Percentiles rank a stretch among this genome's conserved stretches.
These are phyloP conservation scores for Trichonephila clavata DNA, from an alignment of 1,140 invertebrate genomes.

Conservation along the genomic window DNA sequence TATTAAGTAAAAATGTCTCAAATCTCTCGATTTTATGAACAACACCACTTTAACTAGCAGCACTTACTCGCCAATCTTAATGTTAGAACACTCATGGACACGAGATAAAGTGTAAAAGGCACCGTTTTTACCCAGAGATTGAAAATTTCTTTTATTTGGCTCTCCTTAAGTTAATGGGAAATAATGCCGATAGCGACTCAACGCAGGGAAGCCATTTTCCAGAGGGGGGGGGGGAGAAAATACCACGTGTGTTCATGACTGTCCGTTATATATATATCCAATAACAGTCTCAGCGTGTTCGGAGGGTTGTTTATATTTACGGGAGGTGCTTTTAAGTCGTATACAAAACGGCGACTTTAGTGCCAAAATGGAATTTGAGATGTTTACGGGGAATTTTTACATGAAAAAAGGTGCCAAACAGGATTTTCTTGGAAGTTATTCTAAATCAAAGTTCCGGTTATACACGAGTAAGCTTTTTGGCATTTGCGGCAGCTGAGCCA, in stretches of 20 bases:
- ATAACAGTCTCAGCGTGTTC: slow-evolving; percentile 57
- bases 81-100: slow-evolving; percentile 70
- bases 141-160: slow-evolving; percentile 74
- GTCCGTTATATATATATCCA: slow-evolving; percentile 65
- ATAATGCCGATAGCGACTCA: slow-evolving; percentile 69
- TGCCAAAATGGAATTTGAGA: slow-evolving; percentile 70
- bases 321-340: slow-evolving; percentile 65
- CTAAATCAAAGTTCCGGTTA: slow-evolving; percentile 66
- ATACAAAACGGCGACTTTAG: slow-evolving; percentile 71
- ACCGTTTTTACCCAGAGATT: slow-evolving; percentile 72
- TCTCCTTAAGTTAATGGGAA: slow-evolving; percentile 75
- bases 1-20: too few species aligned
- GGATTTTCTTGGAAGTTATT: slow-evolving; percentile 52
- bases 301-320: slow-evolving; percentile 72
- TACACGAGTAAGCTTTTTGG: slow-evolving; percentile 73
- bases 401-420: slow-evolving; percentile 66
- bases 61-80: slow-evolving; percentile 32
- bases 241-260: slow-evolving; percentile 33
- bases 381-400: slow-evolving; percentile 75
- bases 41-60: slow-evolving; percentile 27
- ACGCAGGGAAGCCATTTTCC: slow-evolving; percentile 45
- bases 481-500: slow-evolving; percentile 19
- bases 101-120: slow-evolving; percentile 74
- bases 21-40: background rate
- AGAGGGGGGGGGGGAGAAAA: slow-evolving; percentile 11